Conservation (phyloP, 2,888 invertebrate species). For the Yponomeuta cagnagella region DNA sequence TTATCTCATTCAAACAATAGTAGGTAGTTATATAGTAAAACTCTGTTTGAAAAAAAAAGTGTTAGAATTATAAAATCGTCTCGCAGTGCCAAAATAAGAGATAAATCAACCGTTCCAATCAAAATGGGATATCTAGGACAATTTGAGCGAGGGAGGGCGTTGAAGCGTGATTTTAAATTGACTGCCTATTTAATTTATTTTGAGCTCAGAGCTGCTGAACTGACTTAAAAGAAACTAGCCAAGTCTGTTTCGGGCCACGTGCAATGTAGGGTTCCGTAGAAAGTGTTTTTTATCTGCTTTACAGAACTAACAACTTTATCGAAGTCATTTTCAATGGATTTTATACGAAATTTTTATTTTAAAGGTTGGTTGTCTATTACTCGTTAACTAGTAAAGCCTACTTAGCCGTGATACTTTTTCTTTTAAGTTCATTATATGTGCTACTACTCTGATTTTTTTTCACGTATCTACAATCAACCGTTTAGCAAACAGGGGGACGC, state of each 20-base stretch:
- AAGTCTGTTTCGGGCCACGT: not conserved
- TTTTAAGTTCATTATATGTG: too few species aligned
- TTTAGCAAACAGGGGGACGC: too few species aligned
- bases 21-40: not conserved
- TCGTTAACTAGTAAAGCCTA: too few species aligned
- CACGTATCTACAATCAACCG: too few species aligned
- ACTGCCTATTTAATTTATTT: constrained; percentile 51
- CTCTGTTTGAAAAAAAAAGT: constrained; percentile 31
- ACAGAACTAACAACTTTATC: too few species aligned
- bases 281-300: too few species aligned
- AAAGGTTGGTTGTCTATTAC: too few species aligned
- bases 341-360: too few species aligned
- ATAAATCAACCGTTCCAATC: constrained; percentile 73
- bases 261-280: too few species aligned
- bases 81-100: constrained; percentile 55
- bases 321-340: too few species aligned
- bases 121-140: constrained; percentile 71
- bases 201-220: not conserved
- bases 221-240: not conserved
- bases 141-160: constrained; percentile 63
- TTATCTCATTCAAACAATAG: not conserved
- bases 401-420: too few species aligned
- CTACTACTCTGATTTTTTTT: too few species aligned
- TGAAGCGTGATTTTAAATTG: constrained; percentile 67
- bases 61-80: constrained; percentile 46